Conservation (phyloP, 2,888 invertebrate genomes). For the Xanthorhoe designata region DNA sequence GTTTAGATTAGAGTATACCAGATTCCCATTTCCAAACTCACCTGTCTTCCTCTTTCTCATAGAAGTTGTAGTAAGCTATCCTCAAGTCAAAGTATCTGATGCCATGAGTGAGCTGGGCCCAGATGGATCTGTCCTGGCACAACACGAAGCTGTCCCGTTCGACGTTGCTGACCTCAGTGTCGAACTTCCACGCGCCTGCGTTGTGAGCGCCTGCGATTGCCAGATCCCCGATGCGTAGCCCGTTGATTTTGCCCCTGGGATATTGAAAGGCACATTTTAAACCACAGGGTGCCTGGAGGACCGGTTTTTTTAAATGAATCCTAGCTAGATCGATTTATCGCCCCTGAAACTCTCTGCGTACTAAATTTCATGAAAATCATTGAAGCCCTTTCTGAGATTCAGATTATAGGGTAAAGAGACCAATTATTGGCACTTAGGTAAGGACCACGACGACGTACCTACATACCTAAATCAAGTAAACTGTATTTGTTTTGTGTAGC, state of each 20-base stretch:
- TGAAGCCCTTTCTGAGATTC: no score
- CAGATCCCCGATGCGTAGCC: conserved; percentile 77
- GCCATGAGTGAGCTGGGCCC: conserved; percentile 94
- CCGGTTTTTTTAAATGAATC: no score
- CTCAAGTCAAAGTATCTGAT: conserved; percentile 93
- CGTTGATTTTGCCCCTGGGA: conserved; percentile 69
- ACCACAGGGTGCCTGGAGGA: no score
- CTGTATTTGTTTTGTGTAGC: no score
- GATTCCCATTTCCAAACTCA: conserved; percentile 45
- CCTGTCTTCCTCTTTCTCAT: conserved; percentile 71
- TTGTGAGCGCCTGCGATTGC: conserved; percentile 83
- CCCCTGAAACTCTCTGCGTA: no score
- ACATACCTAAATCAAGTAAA: no score
- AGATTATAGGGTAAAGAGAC: no score
- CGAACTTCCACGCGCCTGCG: conserved; percentile 83
- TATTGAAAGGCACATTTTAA: neutral
- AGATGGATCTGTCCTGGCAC: conserved; percentile 91
- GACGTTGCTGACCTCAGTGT: conserved; percentile 75
- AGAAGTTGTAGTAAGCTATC: conserved; percentile 88
- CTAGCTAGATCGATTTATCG: no score
- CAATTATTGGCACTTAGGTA: no score
- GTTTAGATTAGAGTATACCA: no score
- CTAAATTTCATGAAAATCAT: no score
- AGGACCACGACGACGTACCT: no score
- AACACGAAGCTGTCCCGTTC: conserved; percentile 75